Percentiles rank a stretch among this genome's conserved stretches.
Evolutionary conservation across 2,888 invertebrate genomes (phyloP).

Genomic region (Odontothrips loti): DNA sequence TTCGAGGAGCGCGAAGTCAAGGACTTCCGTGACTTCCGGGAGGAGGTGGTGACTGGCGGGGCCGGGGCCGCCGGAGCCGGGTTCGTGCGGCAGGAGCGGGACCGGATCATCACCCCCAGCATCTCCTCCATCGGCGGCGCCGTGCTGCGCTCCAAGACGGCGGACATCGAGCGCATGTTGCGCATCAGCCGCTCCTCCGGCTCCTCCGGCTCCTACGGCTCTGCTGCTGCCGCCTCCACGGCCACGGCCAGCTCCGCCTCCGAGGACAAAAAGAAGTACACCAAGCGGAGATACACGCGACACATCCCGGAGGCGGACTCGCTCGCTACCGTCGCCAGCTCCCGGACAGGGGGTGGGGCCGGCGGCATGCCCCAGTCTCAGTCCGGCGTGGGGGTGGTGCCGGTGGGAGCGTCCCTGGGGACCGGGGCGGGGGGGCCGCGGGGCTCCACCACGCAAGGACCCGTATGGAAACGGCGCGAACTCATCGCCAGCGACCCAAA

Average conservation of each 20-base stretch:
- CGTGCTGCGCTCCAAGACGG: slow-evolving; percentile 61
- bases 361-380: slow-evolving; percentile 38
- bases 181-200: slow-evolving; percentile 43
- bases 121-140: slow-evolving; percentile 64
- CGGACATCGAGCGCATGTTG: slow-evolving; percentile 61
- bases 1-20: slow-evolving; percentile 9
- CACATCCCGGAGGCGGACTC: slow-evolving; percentile 54
- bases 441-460: slow-evolving; percentile 44
- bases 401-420: slow-evolving; percentile 36
- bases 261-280: slow-evolving; percentile 58
- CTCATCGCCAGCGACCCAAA: slow-evolving; percentile 71
- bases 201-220: no score
- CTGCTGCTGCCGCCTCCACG: slow-evolving; percentile 38
- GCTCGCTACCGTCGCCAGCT: slow-evolving; percentile 39
- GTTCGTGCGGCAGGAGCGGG: slow-evolving; percentile 36
- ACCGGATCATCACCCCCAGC: slow-evolving; percentile 52
- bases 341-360: slow-evolving; percentile 38
- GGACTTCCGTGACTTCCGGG: not conserved
- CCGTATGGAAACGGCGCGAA: slow-evolving; percentile 74
- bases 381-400: slow-evolving; percentile 36
- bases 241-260: slow-evolving; percentile 42
- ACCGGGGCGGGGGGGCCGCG: slow-evolving; percentile 38
- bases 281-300: slow-evolving; percentile 56
- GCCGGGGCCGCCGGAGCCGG: not conserved
- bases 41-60: slow-evolving; percentile 35